A percentile compares a stretch with the other conserved stretches of the same genome.
Conservation (phyloP, 2,888 invertebrate genomes). For the Acanthosepion pharaonis region DNA sequence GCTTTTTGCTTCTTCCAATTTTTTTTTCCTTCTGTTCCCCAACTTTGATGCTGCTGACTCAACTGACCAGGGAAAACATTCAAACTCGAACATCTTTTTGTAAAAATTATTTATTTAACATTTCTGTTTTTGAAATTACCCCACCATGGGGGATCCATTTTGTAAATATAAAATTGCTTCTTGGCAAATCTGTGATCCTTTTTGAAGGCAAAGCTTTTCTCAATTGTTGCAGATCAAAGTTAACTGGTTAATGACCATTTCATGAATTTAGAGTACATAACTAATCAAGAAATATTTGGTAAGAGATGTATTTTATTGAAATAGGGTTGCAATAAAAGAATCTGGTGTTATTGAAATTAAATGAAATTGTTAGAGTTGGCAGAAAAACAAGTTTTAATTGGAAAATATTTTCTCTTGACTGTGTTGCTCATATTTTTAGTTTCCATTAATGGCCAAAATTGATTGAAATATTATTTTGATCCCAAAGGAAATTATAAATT, state of each 20-base stretch:
- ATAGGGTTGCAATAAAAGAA: neutral
- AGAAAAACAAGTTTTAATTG: neutral
- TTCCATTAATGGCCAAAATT: neutral
- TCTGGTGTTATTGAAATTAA: neutral
- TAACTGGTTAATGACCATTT: neutral
- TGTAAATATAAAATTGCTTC: neutral
- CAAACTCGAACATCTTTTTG: neutral
- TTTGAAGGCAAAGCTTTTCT: neutral
- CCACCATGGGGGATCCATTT: neutral
- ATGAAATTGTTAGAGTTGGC: neutral
- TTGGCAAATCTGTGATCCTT: conserved; percentile 23
- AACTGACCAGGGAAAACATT: neutral
- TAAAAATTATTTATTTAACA: too few relatives aligned
- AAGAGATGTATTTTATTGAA: neutral
- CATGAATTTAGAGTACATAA: neutral
- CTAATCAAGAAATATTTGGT: neutral
- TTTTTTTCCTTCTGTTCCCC: neutral
- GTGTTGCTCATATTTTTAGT: neutral
- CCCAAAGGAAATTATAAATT: neutral
- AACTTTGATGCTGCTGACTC: neutral
- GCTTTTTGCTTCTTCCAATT: too few relatives aligned
- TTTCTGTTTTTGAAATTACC: neutral
- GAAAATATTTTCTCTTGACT: neutral
- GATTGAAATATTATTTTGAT: neutral
- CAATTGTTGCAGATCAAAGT: neutral